Conservation (phyloP, 2,888 invertebrate species). For the Synanthedon formicaeformis region DNA sequence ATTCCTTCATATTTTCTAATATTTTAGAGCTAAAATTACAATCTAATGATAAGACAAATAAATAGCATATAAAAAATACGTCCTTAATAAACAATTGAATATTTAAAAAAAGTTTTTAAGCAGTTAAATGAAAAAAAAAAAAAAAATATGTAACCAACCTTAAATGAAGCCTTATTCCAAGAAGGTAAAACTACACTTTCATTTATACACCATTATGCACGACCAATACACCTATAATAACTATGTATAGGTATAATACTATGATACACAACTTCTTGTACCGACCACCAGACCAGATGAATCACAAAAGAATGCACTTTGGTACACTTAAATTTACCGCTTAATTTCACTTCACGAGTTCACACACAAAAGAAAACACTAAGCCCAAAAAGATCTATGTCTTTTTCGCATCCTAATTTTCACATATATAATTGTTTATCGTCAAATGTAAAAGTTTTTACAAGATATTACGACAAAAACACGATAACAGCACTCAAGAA, state of each 20-base stretch:
- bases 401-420: not conserved
- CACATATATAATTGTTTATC: constrained; percentile 17
- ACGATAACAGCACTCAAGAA: constrained; percentile 28
- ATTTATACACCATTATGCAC: constrained; percentile 36
- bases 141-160: too few species aligned
- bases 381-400: not conserved
- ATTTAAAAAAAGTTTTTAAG: too few species aligned
- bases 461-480: constrained; percentile 26
- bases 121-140: too few species aligned
- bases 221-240: constrained; percentile 29
- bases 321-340: constrained; percentile 34
- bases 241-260: constrained; percentile 9
- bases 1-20: too few species aligned
- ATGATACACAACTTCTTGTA: constrained; percentile 55
- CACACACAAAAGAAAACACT: constrained; percentile 28
- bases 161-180: too few species aligned
- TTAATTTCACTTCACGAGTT: constrained; percentile 22
- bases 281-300: constrained; percentile 37
- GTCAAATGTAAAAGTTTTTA: constrained; percentile 51
- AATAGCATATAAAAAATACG: too few species aligned
- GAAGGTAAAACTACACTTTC: constrained; percentile 21
- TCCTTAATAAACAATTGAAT: too few species aligned
- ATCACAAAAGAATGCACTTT: constrained; percentile 62
- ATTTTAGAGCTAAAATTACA: too few species aligned
- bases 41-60: too few species aligned